These are phyloP conservation scores for Drosophila pseudotakahashii DNA, from an alignment of 2,888 invertebrate genomes.

Conservation along the genomic window DNA sequence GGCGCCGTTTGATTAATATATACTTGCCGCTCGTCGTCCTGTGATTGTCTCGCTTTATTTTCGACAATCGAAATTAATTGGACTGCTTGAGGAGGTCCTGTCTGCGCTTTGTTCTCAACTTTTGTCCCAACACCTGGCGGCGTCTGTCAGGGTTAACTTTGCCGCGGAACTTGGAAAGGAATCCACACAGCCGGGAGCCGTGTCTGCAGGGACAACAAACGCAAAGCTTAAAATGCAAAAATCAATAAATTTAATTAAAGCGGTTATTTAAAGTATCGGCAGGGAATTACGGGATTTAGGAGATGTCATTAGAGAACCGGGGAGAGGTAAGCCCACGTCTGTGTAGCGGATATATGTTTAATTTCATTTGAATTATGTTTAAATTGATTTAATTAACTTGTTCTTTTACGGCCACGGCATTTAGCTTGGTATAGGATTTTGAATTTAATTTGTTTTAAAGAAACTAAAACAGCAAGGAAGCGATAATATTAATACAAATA, in stretches of 20 bases:
- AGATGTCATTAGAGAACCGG: conserved; percentile 11
- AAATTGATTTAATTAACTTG: conserved; percentile 28
- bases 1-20: conserved; percentile 49
- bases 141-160: conserved; percentile 30
- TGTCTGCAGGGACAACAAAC: conserved; percentile 20
- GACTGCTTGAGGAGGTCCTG: conserved; percentile 40
- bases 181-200: conserved; percentile 1
- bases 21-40: conserved; percentile 14
- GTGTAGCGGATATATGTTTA: conserved; percentile 23
- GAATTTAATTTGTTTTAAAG: neutral
- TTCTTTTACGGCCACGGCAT: conserved; percentile 4
- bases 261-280: conserved; percentile 35
- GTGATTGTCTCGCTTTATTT: conserved; percentile 47
- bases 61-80: conserved; percentile 63
- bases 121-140: conserved; percentile 41
- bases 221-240: conserved; percentile 42
- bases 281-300: conserved; percentile 19
- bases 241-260: conserved; percentile 49
- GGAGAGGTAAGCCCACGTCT: conserved; percentile 1
- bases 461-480: too few species aligned
- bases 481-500: too few species aligned
- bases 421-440: neutral
- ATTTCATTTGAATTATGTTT: conserved; percentile 21
- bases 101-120: conserved; percentile 39
- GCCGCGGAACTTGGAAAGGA: conserved; percentile 10